These are phyloP conservation scores for Andricus grossulariae DNA, from an alignment of 1,140 invertebrate genomes.

Conservation along the genomic window DNA sequence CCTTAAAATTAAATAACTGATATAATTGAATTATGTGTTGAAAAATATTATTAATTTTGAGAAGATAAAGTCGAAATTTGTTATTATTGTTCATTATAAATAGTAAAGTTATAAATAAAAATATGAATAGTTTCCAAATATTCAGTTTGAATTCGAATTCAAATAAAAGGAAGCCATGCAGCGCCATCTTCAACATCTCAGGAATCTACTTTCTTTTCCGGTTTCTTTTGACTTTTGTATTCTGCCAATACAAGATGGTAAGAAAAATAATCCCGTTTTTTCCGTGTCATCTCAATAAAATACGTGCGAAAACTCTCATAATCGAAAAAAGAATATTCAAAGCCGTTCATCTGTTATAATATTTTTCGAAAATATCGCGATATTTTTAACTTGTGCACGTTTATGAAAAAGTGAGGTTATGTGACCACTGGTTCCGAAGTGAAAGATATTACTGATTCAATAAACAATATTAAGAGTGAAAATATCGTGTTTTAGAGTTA, in stretches of 20 bases:
- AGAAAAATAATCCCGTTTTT: constrained; percentile 47
- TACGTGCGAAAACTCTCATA: constrained; percentile 11
- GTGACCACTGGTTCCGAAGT: constrained; percentile 20
- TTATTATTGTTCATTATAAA: no score
- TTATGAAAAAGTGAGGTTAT: constrained; percentile 33
- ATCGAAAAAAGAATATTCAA: neutral
- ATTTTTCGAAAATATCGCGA: neutral
- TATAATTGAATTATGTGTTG: no score
- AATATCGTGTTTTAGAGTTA: neutral
- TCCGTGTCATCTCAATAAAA: constrained; percentile 31
- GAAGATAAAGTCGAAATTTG: no score
- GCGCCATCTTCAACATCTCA: constrained; percentile 1
- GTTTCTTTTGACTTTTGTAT: constrained; percentile 46
- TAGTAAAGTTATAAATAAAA: neutral
- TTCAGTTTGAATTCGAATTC: neutral
- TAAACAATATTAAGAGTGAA: constrained; percentile 9
- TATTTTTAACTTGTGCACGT: neutral
- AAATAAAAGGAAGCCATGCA: neutral
- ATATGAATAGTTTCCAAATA: neutral
- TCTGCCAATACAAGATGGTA: constrained; percentile 50
- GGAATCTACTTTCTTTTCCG: constrained; percentile 42
- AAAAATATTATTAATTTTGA: no score
- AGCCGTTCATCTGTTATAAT: neutral
- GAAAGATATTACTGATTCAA: constrained; percentile 12
- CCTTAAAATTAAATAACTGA: no score